Evolutionary conservation across 2,888 invertebrate species (phyloP).

Genomic region (Calameuta pallipes): DNA sequence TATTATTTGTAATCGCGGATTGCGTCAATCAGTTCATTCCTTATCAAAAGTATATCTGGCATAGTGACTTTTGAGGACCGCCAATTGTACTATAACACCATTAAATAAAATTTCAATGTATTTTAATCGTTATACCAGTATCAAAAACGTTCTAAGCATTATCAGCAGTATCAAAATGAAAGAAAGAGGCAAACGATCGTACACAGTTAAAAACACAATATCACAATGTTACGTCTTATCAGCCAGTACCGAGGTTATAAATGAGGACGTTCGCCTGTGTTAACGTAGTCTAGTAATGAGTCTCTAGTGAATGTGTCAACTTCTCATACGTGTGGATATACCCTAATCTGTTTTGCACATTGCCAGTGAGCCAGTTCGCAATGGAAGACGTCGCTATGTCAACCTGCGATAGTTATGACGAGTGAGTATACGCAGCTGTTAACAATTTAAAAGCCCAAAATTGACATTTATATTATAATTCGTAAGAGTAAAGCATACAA

Average conservation of each 20-base stretch:
- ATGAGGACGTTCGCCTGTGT: conserved; percentile 7
- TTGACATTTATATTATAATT: not conserved
- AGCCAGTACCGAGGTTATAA: conserved; percentile 8
- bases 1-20: not conserved
- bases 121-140: not conserved
- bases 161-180: not conserved
- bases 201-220: conserved; percentile 21
- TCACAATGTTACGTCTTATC: conserved; percentile 36
- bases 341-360: conserved; percentile 27
- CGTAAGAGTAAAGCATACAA: not conserved
- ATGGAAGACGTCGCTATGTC: conserved; percentile 29
- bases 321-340: conserved; percentile 20
- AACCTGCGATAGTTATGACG: conserved; percentile 28
- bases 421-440: conserved; percentile 33
- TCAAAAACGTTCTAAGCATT: not conserved
- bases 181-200: not conserved
- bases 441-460: not conserved
- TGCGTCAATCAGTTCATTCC: not conserved
- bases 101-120: not conserved
- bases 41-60: not conserved
- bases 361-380: conserved; percentile 28
- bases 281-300: conserved; percentile 33
- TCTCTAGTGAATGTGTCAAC: conserved; percentile 19
- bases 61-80: not conserved
- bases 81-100: not conserved